phyloP scores from a whole-genome alignment of 2,113 vertebrate genomes.

The Ascaphus truei region DNA sequence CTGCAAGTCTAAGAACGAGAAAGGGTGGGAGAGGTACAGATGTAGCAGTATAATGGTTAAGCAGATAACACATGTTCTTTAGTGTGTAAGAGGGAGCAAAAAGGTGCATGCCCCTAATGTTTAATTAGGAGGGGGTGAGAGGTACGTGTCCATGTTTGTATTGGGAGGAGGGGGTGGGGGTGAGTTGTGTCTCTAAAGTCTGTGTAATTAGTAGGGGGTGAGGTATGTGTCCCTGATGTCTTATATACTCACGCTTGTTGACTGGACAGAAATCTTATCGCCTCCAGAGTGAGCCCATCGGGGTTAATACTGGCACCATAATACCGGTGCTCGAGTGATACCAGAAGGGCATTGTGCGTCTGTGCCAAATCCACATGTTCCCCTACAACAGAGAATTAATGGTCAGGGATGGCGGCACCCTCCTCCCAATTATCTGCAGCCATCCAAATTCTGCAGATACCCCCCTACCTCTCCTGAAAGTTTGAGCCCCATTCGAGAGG shows the following conservation, averaged over 20 bases:
- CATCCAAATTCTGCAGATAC: too few species aligned
- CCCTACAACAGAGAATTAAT: constrained; percentile 49
- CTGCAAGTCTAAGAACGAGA: constrained; percentile 58
- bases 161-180: too few species aligned
- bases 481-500: too few species aligned
- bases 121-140: too few species aligned
- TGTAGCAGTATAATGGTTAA: too few species aligned
- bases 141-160: too few species aligned
- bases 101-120: too few species aligned
- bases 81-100: too few species aligned
- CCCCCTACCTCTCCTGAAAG: too few species aligned
- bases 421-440: too few species aligned
- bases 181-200: not conserved
- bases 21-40: not conserved
- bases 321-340: constrained; percentile 79
- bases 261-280: constrained; percentile 69
- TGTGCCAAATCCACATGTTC: constrained; percentile 73
- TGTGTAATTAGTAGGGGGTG: not conserved
- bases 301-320: constrained; percentile 75
- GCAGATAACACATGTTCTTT: too few species aligned
- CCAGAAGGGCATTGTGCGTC: constrained; percentile 62
- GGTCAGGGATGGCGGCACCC: too few species aligned
- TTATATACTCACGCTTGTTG: constrained; percentile 74
- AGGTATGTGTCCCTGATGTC: not conserved
- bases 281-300: constrained; percentile 55